phyloP scores from a whole-genome alignment of 2,113 vertebrate species.

The Heterocephalus glaber region DNA sequence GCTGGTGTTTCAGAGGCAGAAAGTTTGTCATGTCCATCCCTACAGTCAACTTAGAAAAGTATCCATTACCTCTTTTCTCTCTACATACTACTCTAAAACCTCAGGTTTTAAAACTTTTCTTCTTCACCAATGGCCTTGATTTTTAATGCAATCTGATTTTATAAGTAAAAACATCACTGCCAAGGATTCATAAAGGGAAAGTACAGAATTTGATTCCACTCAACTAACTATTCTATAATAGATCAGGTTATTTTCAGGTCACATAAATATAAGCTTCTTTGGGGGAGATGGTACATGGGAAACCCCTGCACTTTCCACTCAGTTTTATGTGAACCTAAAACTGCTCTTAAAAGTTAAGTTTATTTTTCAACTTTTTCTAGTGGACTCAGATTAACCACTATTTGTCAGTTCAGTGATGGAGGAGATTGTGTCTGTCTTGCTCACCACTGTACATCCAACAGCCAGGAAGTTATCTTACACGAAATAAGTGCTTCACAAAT shows the following conservation, averaged over 20 bases:
- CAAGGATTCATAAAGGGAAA: not conserved
- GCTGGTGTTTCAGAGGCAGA: not conserved
- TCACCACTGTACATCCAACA: not conserved
- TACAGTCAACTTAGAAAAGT: not conserved
- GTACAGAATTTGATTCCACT: not conserved
- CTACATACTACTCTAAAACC: not conserved
- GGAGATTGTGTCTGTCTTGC: not conserved
- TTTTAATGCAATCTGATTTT: constrained; percentile 27
- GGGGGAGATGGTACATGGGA: not conserved
- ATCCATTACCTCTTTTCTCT: not conserved
- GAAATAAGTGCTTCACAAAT: not conserved
- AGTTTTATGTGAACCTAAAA: not conserved
- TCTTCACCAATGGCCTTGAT: not conserved
- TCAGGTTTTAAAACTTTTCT: not conserved
- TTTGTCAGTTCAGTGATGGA: not conserved
- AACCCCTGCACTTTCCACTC: not conserved
- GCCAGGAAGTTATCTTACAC: not conserved
- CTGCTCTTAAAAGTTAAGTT: not conserved
- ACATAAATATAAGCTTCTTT: not conserved
- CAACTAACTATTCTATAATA: not conserved
- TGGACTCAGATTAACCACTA: not conserved
- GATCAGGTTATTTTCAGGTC: not conserved
- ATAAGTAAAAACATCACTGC: not conserved
- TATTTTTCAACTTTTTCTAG: not conserved
- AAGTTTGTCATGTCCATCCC: not conserved